Evolutionary conservation across 2,113 vertebrate species (phyloP), one percentile per base, ranked within the genome.

Genomic region (Rhombomys opimus): DNA sequence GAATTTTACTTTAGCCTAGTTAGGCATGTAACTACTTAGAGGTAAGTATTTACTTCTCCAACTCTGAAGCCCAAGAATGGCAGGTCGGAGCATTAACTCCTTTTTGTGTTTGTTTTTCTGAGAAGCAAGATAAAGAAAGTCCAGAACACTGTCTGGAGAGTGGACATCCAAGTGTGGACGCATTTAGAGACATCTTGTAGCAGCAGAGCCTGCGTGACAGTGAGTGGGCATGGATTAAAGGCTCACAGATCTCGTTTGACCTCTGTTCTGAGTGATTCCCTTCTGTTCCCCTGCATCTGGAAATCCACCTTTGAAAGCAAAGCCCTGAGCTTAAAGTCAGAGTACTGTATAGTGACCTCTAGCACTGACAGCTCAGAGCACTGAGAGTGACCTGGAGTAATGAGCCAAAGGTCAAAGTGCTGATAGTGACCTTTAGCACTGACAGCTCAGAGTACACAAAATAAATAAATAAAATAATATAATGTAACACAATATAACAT

Each of bases 91-190:
- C 7, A 75, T 30, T 38, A 22, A 20, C 63, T 92, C 38, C 68
- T 96, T 84, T 61, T 89, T 61, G 63, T 25, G 20, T 11, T 78
- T 25, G 8, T 90, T 92, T 85, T 35, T 46, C 65, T 90, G 88
- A 50, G 93, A 92, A 82, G n/a, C 93, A 95, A 95, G 14, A 20
- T 52, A 87, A 89, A 85, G 27, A 57, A 90, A 81, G 88, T 35
- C 13, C 52, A 93, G 94, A 85, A 50, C 25, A 75, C 61, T 63
- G 20, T 81, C 75, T 91, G 23, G 23, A 41, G 70, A 22, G 30
- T 35, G 87, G 22, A 91, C 7, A 11, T 41, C 93, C 61, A 80
- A 91, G 82, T 25, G 84, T 8, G 59, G 22, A 92, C 18, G 57
- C 20, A 22, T 27, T 52, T 35, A 73, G 17, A 57, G 50, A 32